Evolutionary conservation across 2,888 invertebrate genomes (phyloP).

Genomic region (Drosophila testacea): DNA sequence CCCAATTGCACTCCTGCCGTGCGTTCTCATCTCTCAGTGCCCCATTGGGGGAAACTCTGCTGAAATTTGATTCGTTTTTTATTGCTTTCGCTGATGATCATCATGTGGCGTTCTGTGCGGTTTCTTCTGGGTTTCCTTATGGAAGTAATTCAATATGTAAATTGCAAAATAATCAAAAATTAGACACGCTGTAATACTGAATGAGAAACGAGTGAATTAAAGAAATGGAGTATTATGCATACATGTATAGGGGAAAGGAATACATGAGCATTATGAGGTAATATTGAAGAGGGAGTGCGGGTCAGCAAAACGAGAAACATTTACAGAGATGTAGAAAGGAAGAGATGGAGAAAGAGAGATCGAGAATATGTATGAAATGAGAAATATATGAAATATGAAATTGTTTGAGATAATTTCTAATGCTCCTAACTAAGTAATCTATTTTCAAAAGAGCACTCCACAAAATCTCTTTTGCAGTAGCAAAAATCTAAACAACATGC

Average conservation of each 20-base stretch:
- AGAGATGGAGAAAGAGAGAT: too few relatives aligned
- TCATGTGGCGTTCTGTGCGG: constrained; percentile 27
- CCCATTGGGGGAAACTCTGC: constrained; percentile 3
- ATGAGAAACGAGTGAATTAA: constrained; percentile 1
- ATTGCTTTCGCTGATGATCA: constrained; percentile 38
- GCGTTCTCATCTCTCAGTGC: constrained; percentile 26
- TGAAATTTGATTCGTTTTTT: constrained; percentile 49
- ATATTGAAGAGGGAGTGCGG: background rate
- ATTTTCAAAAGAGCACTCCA: too few relatives aligned
- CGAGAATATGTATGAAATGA: too few relatives aligned
- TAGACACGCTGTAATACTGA: constrained; percentile 65
- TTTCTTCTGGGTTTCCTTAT: constrained; percentile 17
- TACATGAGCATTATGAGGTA: background rate
- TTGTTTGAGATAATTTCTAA: too few relatives aligned
- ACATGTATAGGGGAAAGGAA: too few relatives aligned
- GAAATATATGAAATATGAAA: too few relatives aligned
- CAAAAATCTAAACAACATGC: too few relatives aligned
- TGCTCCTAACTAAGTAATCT: too few relatives aligned
- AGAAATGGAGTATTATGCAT: constrained; percentile 1
- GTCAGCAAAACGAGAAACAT: background rate
- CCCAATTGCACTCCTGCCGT: constrained; percentile 63
- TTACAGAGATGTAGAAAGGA: background rate
- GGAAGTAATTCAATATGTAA: constrained; percentile 79
- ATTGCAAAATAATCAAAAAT: constrained; percentile 82
- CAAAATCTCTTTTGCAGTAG: too few relatives aligned